These are phyloP conservation scores for Urocitellus parryii DNA, from an alignment of 2,113 vertebrate genomes.

Conservation along the genomic window DNA sequence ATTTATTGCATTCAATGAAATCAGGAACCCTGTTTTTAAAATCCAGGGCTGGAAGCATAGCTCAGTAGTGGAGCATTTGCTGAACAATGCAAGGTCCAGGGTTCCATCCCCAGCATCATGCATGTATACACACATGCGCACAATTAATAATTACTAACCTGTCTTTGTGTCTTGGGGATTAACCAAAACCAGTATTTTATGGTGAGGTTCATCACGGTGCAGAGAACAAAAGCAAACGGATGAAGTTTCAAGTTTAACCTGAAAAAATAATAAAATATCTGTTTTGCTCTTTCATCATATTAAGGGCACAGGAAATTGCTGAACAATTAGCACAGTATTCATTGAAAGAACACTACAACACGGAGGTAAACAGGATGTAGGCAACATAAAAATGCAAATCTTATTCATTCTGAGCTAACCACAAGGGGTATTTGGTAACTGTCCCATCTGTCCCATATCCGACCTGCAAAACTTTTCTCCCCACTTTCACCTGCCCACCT, in stretches of 20 bases:
- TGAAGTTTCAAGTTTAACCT: slow-evolving; percentile 86
- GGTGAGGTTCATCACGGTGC: slow-evolving; percentile 82
- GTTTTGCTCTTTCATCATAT: slow-evolving; percentile 51
- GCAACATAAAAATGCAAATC: not conserved
- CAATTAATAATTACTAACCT: slow-evolving; percentile 83
- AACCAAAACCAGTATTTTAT: slow-evolving; percentile 86
- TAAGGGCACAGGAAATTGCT: not conserved
- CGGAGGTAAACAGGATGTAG: slow-evolving; percentile 28
- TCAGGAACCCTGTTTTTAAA: slow-evolving; percentile 27
- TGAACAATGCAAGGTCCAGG: not conserved
- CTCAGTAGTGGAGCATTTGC: not conserved
- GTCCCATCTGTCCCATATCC: not conserved
- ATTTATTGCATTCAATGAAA: not conserved
- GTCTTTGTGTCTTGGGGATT: slow-evolving; percentile 86
- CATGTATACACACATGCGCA: not conserved
- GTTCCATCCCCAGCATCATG: not conserved
- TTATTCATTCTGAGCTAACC: not conserved
- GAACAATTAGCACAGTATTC: not conserved
- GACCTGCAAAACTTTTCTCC: too few species aligned
- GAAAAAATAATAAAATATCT: slow-evolving; percentile 76
- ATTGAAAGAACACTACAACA: slow-evolving; percentile 37
- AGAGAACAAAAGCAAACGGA: slow-evolving; percentile 83
- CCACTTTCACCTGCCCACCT: not conserved
- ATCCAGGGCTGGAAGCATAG: not conserved
- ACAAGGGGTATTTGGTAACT: not conserved